Evolutionary conservation across 2,888 invertebrate species (phyloP).

Genomic region (Ferdinandea cuprea): DNA sequence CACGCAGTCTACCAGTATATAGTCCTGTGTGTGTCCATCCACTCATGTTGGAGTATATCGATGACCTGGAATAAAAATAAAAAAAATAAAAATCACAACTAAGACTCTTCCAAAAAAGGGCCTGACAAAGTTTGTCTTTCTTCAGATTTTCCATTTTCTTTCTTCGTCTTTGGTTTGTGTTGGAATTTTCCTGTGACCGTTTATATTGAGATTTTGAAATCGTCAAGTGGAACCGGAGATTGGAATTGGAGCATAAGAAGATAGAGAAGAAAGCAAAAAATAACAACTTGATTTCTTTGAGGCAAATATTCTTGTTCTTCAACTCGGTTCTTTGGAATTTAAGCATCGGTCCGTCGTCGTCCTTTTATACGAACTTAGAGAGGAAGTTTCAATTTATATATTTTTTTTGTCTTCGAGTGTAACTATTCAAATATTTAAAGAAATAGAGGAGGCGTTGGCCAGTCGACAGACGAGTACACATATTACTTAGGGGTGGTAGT

Average conservation of each 20-base stretch:
- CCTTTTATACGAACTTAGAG: not conserved
- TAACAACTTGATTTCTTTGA: constrained; percentile 69
- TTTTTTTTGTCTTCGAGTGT: constrained; percentile 15
- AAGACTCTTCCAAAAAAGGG: constrained; percentile 31
- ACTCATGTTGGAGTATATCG: constrained; percentile 6
- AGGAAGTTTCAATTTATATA: constrained; percentile 36
- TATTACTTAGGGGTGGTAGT: not conserved
- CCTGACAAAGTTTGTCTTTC: constrained; percentile 41
- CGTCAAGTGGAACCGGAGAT: constrained; percentile 70
- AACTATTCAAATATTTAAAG: constrained; percentile 68
- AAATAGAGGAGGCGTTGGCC: constrained; percentile 44
- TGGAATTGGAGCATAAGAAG: constrained; percentile 53
- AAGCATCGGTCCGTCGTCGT: too few species aligned
- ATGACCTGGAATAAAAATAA: constrained; percentile 49
- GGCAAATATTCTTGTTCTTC: constrained; percentile 43
- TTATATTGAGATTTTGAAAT: constrained; percentile 67
- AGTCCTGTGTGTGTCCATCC: constrained; percentile 11
- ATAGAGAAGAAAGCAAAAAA: constrained; percentile 25
- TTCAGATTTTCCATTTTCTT: constrained; percentile 29
- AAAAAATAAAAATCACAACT: constrained; percentile 27
- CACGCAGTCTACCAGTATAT: constrained; percentile 57
- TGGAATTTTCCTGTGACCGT: constrained; percentile 19
- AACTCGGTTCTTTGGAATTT: constrained; percentile 19
- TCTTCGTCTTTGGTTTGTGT: not conserved
- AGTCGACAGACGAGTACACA: not conserved